phyloP scores from a whole-genome alignment of 2,797 vertebrate species.

The Periophthalmus magnuspinnatus region DNA sequence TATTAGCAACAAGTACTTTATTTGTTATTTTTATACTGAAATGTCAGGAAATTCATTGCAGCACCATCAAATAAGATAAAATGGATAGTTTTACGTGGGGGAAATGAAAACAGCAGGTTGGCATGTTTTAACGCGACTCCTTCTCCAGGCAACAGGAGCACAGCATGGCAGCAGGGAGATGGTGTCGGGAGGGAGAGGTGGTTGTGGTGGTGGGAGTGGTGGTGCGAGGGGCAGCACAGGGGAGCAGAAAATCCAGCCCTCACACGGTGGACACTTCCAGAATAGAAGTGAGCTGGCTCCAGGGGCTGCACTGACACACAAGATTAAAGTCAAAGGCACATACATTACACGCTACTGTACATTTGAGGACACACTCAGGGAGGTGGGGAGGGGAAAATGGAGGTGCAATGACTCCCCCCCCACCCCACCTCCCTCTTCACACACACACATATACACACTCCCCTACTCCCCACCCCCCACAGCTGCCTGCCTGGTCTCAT shows the following conservation, averaged over 20 bases:
- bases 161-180: constrained; percentile 29
- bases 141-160: constrained; percentile 28
- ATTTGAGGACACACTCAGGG: constrained; percentile 43
- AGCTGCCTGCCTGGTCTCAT: constrained; percentile 61
- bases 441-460: too few species aligned
- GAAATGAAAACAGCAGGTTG: constrained; percentile 7
- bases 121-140: constrained; percentile 14
- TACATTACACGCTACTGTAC: constrained; percentile 58
- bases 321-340: constrained; percentile 59
- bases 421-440: too few species aligned
- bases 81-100: not conserved
- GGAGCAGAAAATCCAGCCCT: constrained; percentile 26
- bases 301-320: constrained; percentile 53
- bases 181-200: not conserved
- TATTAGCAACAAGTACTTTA: not conserved
- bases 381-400: constrained; percentile 19
- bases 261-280: constrained; percentile 34
- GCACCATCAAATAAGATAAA: not conserved
- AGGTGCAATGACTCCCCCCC: constrained; percentile 59
- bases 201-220: not conserved
- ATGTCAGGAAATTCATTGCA: not conserved
- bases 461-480: not conserved
- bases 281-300: constrained; percentile 49
- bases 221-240: constrained; percentile 23
- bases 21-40: not conserved